Base-by-base conservation (phyloP, 2,797 vertebrate genomes). In the Sebastes matsubarae region DNA sequence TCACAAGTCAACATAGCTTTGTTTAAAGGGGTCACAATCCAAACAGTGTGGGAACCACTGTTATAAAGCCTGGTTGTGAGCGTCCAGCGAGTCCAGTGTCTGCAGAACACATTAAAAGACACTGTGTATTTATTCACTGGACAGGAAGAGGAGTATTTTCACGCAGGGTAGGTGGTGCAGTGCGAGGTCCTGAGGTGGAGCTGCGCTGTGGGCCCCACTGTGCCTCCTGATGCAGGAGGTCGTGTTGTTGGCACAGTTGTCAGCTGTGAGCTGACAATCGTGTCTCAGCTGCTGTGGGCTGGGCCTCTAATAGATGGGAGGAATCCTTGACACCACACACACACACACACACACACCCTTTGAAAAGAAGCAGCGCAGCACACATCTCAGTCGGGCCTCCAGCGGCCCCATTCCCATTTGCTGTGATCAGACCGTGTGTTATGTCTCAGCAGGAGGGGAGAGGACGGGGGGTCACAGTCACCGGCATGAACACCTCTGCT, bases 221-320 rank as follows among this genome's bases (percentile, higher is more conserved):
- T 1, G 82, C 72, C 81, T 83, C 71, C 27, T 77, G 65, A 65
- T 64, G 80, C 82, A 78, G 80, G 30, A 83, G 92, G 77, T 79
- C 8, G 13, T 29, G 86, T 83, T 90, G 77, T 91, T 92, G 86
- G 90, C 88, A 78, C 96, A 97, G 96, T 97, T 97, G 97, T 96
- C 95, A 95, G 93, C 91, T 93, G 89, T 92, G 94, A 91, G 88
- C 78, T 89, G 92, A 93, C 68, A 80, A 86, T 57, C 93, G 90
- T 90, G 87, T 87, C 93, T 96, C 98, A 98, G 97, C 97, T 98
- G 97, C 96, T 94, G 82, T 90, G 89, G 93, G 94, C 94, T 83
- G 95, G 90, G 91, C 90, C 86, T 88, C 81, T 88, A 92, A 90
- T 90, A 85, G 88, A 84, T 34, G 25, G 77, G 84, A 89, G 88